A percentile compares a stretch with the other conserved stretches of the same genome.
These are phyloP conservation scores for Acleris literana DNA, from an alignment of 2,888 invertebrate genomes.

Conservation along the genomic window DNA sequence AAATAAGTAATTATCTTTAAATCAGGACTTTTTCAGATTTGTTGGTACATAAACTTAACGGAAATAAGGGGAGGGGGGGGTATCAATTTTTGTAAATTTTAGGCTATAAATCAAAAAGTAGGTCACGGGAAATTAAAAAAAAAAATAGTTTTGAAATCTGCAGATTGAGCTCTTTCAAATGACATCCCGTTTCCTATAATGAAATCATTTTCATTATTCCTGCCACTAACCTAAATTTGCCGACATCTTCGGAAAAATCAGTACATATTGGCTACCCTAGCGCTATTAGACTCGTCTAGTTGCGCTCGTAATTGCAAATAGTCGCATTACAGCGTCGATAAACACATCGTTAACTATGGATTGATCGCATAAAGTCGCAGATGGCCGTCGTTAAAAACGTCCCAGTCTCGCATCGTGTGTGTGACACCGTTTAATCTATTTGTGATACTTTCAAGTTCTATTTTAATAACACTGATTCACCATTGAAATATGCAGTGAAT, in stretches of 20 bases:
- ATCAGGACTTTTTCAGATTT: too few species aligned
- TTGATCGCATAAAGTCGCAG: constrained; percentile 16
- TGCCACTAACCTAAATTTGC: too few species aligned
- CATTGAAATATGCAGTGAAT: neutral
- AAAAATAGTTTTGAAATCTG: too few species aligned
- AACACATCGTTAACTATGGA: constrained; percentile 23
- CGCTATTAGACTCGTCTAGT: neutral
- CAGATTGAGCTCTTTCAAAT: too few species aligned
- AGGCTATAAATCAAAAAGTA: too few species aligned
- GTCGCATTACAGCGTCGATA: constrained; percentile 10
- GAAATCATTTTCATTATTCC: too few species aligned
- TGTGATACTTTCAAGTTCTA: constrained; percentile 3
- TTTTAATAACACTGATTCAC: neutral
- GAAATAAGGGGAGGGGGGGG: too few species aligned
- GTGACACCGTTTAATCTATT: constrained; percentile 26
- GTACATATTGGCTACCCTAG: neutral
- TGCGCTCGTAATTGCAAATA: constrained; percentile 3
- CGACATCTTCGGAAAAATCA: neutral
- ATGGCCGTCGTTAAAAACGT: constrained; percentile 30
- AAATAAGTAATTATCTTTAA: too few species aligned
- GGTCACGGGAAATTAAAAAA: too few species aligned
- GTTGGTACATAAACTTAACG: too few species aligned
- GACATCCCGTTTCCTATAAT: too few species aligned
- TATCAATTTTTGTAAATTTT: too few species aligned
- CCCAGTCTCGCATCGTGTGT: constrained; percentile 3